Evolutionary conservation across 2,888 invertebrate genomes (phyloP), one percentile per base, ranked within the genome.

Genomic region (Rhopalosiphum nymphaeae): DNA sequence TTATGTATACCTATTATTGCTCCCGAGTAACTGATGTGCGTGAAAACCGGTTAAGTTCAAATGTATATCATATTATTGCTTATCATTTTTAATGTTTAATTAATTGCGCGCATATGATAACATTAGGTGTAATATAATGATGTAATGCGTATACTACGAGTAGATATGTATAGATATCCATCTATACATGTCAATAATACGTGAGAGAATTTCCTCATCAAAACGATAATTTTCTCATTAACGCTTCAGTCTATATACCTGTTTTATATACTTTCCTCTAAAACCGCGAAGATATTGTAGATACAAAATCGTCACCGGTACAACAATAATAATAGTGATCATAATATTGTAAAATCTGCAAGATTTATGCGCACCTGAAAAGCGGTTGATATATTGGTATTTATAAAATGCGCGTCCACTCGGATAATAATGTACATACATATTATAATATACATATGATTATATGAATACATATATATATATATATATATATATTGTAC

Each of bases 41-140:
- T 44, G n/a, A n/a, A 61, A 90, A 90, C 46, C 89, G 89, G 89
- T 67, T 90, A 67, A n/a, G 25, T n/a, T 29, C 5, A 16, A 67
- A 61, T 11, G 29, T 29, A 67, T 67, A 67, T 36, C 67, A 67
- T n/a, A 67, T 67, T 67, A 67, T 36, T 67, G 67, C 13, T n/a
- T n/a, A 67, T 67, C n/a, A 67, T 67, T 67, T 67, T 16, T 13
- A 16, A 1, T 67, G n/a, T 67, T 13, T 67, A 67, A 67, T n/a
- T 67, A 67, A n/a, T 67, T 67, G n/a, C 16, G 13, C 16, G 67
- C 16, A 11, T n/a, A 61, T 36, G 21, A 67, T 16, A 67, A 21
- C 5, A 67, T n/a, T 67, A 61, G 29, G 61, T n/a, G 26, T 7
- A 10, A 61, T 57, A 26, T n/a, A n/a, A 61, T 67, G 13, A 13